Base-by-base conservation (phyloP, 2,797 vertebrate genomes). In the Myotis findleyi region DNA sequence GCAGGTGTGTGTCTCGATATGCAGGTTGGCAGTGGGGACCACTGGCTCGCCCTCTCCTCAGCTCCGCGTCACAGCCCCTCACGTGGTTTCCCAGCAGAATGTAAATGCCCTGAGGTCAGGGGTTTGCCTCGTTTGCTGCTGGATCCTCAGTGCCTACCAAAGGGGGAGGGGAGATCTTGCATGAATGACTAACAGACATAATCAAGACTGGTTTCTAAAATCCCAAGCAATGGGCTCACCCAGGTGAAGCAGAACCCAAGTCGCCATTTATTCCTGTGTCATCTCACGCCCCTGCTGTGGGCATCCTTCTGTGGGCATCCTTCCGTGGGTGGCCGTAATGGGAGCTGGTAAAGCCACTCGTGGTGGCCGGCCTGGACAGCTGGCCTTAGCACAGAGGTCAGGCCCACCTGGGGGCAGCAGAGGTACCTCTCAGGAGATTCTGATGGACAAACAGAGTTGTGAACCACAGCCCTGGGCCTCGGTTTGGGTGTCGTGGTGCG, bases 271-370 rank as follows among this genome's bases (percentile, higher is more conserved):
- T 44, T 49, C n/a, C 5, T 41, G 6, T 9, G 62, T 68, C 27
- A 10, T 36, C 23, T 53, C 8, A 0, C 2, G 1, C 12, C 3
- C 11, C 44, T 16, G 0, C 33, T 2, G 1, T 38, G 33, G 66
- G 92, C n/a, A 1, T 25, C 69, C 38, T 38, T 38, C 33, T 2
- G 1, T 38, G 33, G 66, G 92, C n/a, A 1, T 25, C 69, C 20
- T 88, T 83, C 80, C 47, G 7, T 0, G 18, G 2, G 3, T 2
- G 6, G 66, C 68, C 16, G 0, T 30, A 30, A 16, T 14, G 4
- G 0, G 2, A 25, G 13, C 10, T 20, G 16, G 47, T 18, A 21
- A 10, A 23, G 69, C 47, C 3, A 2, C 13, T 6, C 2, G 59
- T 9, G 36, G 44, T 10, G 41, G 79, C 16, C 6, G 9, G 16